Conservation (phyloP, 2,888 invertebrate species). For the Noctua fimbriata region DNA sequence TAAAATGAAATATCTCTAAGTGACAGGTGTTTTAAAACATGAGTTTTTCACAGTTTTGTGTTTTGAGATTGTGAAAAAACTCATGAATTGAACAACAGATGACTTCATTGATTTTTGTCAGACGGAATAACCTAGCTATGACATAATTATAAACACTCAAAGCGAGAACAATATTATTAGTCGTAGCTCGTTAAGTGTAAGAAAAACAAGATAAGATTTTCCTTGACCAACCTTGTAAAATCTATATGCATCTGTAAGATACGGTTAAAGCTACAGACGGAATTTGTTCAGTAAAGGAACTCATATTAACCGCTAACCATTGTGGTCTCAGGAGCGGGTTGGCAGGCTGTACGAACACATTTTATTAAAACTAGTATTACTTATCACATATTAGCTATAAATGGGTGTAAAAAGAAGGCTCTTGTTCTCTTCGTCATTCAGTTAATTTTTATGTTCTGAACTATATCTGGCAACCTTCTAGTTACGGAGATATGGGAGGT, state of each 20-base stretch:
- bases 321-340: no score
- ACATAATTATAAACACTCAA: conserved; percentile 17
- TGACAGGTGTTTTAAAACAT: no score
- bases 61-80: no score
- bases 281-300: not conserved
- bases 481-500: no score
- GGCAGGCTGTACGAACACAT: no score
- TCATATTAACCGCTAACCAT: not conserved
- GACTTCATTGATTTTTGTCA: conserved; percentile 1
- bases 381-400: not conserved
- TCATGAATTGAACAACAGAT: not conserved
- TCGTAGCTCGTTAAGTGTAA: conserved; percentile 17
- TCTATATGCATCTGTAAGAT: not conserved
- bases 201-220: conserved; percentile 41
- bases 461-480: no score
- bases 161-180: conserved; percentile 8
- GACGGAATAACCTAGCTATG: not conserved
- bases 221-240: conserved; percentile 27
- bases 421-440: not conserved
- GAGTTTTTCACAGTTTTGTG: no score
- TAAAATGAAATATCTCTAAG: no score
- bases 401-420: not conserved
- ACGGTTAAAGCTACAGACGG: not conserved
- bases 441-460: no score
- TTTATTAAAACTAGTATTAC: no score